Base-by-base conservation (phyloP, 2,797 vertebrate genomes). In the Coracias cyanogaster region DNA sequence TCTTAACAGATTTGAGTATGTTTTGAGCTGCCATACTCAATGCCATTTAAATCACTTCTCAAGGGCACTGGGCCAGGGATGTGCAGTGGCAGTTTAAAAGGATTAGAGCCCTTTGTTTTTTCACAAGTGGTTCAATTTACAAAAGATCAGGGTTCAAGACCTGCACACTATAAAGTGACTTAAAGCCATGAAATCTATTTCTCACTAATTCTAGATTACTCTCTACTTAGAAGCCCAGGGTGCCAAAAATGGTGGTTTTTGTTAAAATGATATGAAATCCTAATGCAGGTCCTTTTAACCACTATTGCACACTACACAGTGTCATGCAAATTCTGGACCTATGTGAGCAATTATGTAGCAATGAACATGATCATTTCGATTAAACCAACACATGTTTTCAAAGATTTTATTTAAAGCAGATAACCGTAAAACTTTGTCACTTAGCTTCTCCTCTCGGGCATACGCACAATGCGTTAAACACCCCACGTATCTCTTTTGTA, bases 161-260 rank as follows among this genome's bases (percentile, higher is more conserved):
- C 96, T 94, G 81, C 95, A 93, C 93, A 96, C 95, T 96, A 96
- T 97, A 96, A 96, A 96, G 96, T 97, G 96, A 96, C 96, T 97
- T 97, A 96, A 96, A 97, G 96, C 96, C 96, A 97, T 97, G 96
- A 97, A 97, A 97, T 97, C 96, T 96, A 95, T 96, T 96, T 97
- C 96, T 96, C 96, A 96, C 96, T 97, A 96, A 96, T 96, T 97
- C 96, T 97, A 97, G 94, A 97, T 96, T 97, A 97, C 95, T 95
- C 95, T 97, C 96, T 96, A 96, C 95, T 97, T 97, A 96, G 90
- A 95, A 95, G 90, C 96, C 96, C 96, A 92, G 95, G 96, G 95
- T 97, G 96, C 96, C 96, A 95, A 96, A 96, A 95, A 91, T 77
- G 91, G 96, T 93, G 94, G 1, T 10, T 96, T 95, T 96, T 96